Base-by-base conservation (phyloP, 2,113 vertebrate species). In the Okapia johnstoni region DNA sequence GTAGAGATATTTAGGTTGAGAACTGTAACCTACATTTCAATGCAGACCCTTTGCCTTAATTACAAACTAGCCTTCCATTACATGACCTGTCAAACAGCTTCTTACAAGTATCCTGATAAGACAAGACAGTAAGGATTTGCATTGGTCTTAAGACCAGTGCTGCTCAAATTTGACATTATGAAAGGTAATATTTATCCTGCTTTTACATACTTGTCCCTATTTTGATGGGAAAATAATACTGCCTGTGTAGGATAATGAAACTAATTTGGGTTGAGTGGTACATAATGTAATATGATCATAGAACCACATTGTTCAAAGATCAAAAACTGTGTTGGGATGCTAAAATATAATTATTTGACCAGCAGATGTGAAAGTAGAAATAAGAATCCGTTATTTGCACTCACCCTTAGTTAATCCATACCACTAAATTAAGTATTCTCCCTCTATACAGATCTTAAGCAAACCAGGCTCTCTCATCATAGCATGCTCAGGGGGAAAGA, bases 401-500 rank as follows among this genome's bases (percentile, higher is more conserved):
- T 84, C 48, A 83, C 23, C 11, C 36, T 85, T 94, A 28, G 6
- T 93, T 89, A 23, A 70, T 43, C 1, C 25, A 70, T 7, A 48
- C 9, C 1, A 30, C 16, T 86, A 63, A 80, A 66, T 28, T 55
- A 48, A 90, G 52, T 70, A 46, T 9, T 81, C 43, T 96, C 50
- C 36, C 26, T 84, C 52, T 94, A 54, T 26, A 66, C 88, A 94
- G 57, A 85, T 76, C 70, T 96, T 83, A 48, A 61, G 13, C 25
- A 97, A 19, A 25, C 43, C 5, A 55, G 43, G 81, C 4, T 55
- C 33, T 94, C 90, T 93, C 28, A 87, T 48, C 0, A 2, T 25
- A 86, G 48, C 70, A 83, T 33, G 84, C 73, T 70, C 85, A 93
- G 46, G 94, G 73, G 33, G 30, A 54, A 97, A 98, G 80, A 58